Evolutionary conservation across 2,113 vertebrate species (phyloP), one percentile per base, ranked within the genome.

Genomic region (Cygnus atratus): DNA sequence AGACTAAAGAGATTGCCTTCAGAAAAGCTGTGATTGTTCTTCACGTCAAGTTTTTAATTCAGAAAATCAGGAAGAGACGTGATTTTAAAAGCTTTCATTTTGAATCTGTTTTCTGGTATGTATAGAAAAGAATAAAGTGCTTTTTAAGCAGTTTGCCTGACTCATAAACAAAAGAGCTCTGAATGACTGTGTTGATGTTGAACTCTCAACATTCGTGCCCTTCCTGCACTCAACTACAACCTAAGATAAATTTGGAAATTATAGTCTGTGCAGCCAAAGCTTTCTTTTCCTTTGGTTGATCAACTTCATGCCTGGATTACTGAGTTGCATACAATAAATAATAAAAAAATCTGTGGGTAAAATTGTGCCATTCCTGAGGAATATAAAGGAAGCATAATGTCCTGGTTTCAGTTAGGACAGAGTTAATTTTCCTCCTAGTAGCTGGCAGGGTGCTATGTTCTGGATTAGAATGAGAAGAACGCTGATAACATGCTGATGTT

Each of bases 91-190:
- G 28, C 12, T 86, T 90, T 81, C 7, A 19, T 37, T 88, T 85
- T 92, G 11, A 94, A 68, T 57, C 24, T 29, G 6, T 80, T 90
- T 55, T 91, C 43, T 66, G 8, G 18, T 21, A 68, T 10, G 21
- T 48, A n/a, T 13, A 58, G 39, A 63, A 68, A 84, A 93, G n/a
- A 77, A 72, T 67, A 88, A 61, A 61, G 9, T 46, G 43, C 3
- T 88, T 96, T 90, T 81, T 50, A 70, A 90, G 54, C 6, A 62
- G 7, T 46, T 93, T 90, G 29, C 87, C 58, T 71, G 82, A 90
- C n/a, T 91, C n/a, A 39, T 28, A 82, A 88, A 86, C 13, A 29
- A 25, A 66, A 91, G 78, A 80, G 21, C 11, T 86, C 33, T 90
- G 77, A 88, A 87, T 74, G 55, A 54, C 0, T 1, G 19, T 50